Percentiles rank a stretch among this genome's conserved stretches.
Evolutionary conservation across 1,140 invertebrate species (phyloP).

Genomic region (Drosophila aff.): DNA sequence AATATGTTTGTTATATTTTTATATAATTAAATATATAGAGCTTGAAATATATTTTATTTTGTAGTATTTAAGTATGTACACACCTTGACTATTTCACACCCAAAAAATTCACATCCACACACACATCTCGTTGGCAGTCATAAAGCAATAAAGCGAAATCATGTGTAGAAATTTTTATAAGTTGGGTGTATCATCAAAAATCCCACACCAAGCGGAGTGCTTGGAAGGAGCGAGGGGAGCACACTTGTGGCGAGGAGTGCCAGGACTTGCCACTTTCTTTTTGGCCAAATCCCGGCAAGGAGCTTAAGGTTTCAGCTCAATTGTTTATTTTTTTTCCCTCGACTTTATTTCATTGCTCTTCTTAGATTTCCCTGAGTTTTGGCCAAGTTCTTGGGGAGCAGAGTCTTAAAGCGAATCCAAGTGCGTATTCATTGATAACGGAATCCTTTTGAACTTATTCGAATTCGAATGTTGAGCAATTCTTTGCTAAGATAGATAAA

Average conservation of each 20-base stretch:
- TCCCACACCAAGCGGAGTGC: background rate
- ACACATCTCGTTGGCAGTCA: constrained; percentile 25
- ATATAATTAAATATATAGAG: background rate
- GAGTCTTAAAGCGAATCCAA: constrained; percentile 6
- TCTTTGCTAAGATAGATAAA: too few relatives aligned
- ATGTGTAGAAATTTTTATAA: constrained; percentile 66
- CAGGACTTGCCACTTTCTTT: constrained; percentile 38
- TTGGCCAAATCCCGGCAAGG: constrained; percentile 45
- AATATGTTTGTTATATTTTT: accelerated
- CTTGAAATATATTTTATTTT: background rate
- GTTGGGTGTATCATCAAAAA: constrained; percentile 33
- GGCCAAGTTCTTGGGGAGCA: background rate
- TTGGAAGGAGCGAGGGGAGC: background rate
- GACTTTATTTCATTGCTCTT: constrained; percentile 40
- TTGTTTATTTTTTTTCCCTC: constrained; percentile 42
- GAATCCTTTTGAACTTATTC: background rate
- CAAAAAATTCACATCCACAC: constrained; percentile 1
- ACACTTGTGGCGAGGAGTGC: constrained; percentile 9
- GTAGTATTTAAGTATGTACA: background rate
- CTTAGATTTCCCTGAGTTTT: constrained; percentile 11
- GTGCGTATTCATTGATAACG: background rate
- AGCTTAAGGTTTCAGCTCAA: constrained; percentile 53
- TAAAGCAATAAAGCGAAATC: constrained; percentile 68
- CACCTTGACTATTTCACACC: constrained; percentile 2
- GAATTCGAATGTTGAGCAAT: background rate